Evolutionary conservation across 2,888 invertebrate genomes (phyloP), one percentile per base, ranked within the genome.

Genomic region (Mythimna ferrago): DNA sequence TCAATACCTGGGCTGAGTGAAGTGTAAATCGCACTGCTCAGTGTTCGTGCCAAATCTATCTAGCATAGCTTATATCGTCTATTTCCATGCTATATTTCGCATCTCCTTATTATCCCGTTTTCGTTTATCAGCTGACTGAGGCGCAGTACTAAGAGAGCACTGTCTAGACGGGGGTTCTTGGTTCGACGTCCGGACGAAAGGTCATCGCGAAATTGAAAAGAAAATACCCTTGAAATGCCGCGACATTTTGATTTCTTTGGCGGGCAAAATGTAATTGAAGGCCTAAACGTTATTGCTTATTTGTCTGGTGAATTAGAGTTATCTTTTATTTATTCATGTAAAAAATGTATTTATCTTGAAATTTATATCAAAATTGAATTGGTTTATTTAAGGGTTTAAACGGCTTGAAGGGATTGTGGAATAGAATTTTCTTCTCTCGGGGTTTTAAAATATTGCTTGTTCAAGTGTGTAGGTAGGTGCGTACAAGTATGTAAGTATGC

Each of bases 121-220:
- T 86, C 80, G 85, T 87, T 87, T 89, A 88, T 89, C 86, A 86
- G 82, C 78, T 76, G 80, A 74, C 76, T 78, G 68, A 44, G 87
- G 84, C 87, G 88, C 83, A 88, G 89, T 84, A 88, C 89, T 90
- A 83, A 89, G 88, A 88, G 51, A 53, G 7, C 51, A 53, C 51
- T 89, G 96, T 95, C 96, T 96, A 96, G 96, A 96, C 95, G 87
- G 69, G 79, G 81, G 88, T 86, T 83, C 89, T 87, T 87, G 84
- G 92, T 92, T 92, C 92, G 92, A 87, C 90, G 91, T 92, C 94
- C 94, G 93, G 94, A 86, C 94, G 86, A 95, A 95, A 95, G 95
- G 96, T 95, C 95, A 90, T 80, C 76, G 85, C 86, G 75, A 89
- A 93, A 94, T 94, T 92, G 93, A 94, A 94, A 94, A 92, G 89